Base-by-base conservation (phyloP, 2,888 invertebrate species). In the Idaea dimidiata region DNA sequence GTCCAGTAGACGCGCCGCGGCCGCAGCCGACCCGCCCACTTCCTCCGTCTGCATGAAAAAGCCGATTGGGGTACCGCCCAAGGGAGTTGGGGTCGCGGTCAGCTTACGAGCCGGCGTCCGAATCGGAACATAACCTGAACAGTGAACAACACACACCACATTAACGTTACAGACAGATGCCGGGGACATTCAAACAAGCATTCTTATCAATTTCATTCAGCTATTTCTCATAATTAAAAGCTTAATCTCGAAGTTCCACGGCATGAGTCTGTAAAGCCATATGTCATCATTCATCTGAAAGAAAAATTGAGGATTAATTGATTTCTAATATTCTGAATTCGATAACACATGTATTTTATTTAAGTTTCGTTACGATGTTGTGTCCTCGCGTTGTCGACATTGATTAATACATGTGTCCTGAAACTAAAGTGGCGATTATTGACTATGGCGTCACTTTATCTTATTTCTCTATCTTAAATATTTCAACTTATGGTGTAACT, bases 81-180 rank as follows among this genome's bases (percentile, higher is more conserved):
- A 96, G 2, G 99, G 99, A 5, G 99, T 99, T 5, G 99, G 99
- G 0, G 99, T 99, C 17, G 99, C 99, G 68, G 98, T 98, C 75
- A 99, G 94, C 92, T 99, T 99, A 74, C 99, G 95, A 59, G 99
- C 99, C 66, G 99, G 99, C 54, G 99, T 99, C 78, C 99, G 95
- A 74, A 99, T 96, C 31, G 99, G 99, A 71, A 99, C 95, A 84
- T 99, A 99, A 66, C 97, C 95, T 93, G 89, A 80, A 78, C 87
- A 88, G 43, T 43, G 43, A 43, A 91, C 83, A 88, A 89, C 72
- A 88, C 72, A 76, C 66, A 71, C 69, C 65, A 62, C 62, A 69
- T 84, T 76, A 83, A 70, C 71, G 61, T 32, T 67, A 72, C 72
- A 66, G 70, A 75, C 79, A 62, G 71, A 71, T 70, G 73, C 76